phyloP scores from a whole-genome alignment of 2,888 invertebrate genomes.

The Steinernema hermaphroditum region DNA sequence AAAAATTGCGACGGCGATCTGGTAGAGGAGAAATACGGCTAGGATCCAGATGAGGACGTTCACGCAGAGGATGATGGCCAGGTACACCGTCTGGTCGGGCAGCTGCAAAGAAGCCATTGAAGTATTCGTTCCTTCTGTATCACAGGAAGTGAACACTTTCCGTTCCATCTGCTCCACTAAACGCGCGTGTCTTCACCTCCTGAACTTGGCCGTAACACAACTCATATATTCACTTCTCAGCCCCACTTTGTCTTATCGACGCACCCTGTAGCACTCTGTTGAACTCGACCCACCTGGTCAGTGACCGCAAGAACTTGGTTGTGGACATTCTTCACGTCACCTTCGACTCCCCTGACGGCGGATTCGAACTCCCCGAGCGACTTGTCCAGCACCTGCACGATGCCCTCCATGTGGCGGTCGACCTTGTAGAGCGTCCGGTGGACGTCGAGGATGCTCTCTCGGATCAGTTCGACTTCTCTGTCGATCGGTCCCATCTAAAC shows the following conservation, averaged over 20 bases:
- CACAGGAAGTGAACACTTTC: no score
- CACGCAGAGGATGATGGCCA: constrained; percentile 27
- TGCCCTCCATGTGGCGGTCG: constrained; percentile 16
- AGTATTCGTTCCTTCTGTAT: no score
- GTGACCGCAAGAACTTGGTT: constrained; percentile 19
- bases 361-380: neutral
- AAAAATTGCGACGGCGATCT: constrained; percentile 18
- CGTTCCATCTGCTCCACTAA: no score
- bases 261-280: no score
- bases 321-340: constrained; percentile 26
- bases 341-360: neutral
- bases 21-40: constrained; percentile 33
- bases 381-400: constrained; percentile 5
- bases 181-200: no score
- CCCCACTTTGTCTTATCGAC: no score
- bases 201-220: no score
- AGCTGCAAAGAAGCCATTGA: constrained; percentile 30
- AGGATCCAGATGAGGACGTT: constrained; percentile 35
- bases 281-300: constrained; percentile 25
- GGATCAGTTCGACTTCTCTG: constrained; percentile 1
- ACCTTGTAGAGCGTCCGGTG: constrained; percentile 21
- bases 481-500: constrained; percentile 20
- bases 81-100: constrained; percentile 32
- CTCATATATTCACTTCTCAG: no score
- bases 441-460: neutral